Conservation (phyloP, 2,797 vertebrate species). For the Psittacula echo region DNA sequence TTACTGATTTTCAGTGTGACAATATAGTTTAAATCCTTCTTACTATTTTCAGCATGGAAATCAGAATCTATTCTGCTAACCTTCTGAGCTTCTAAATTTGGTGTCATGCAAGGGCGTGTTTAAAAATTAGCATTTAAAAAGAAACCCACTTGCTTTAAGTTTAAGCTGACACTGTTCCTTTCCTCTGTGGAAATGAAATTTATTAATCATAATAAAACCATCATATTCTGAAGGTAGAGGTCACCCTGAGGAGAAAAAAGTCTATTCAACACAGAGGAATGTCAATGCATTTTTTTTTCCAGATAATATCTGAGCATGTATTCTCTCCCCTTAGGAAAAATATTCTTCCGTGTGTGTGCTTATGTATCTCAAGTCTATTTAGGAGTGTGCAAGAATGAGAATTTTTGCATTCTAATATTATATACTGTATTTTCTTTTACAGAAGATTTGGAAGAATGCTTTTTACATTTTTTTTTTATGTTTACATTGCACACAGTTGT, state of each 20-base stretch:
- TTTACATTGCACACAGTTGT: not conserved
- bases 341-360: constrained; percentile 12
- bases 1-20: constrained; percentile 2
- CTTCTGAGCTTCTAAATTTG: constrained; percentile 74
- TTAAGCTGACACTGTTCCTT: constrained; percentile 81
- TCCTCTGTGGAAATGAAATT: constrained; percentile 83
- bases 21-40: constrained; percentile 18
- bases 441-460: not conserved
- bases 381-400: not conserved
- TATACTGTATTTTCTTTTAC: not conserved
- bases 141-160: constrained; percentile 78
- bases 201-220: constrained; percentile 85
- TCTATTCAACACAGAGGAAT: constrained; percentile 61
- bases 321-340: constrained; percentile 42
- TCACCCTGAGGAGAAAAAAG: constrained; percentile 72
- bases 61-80: constrained; percentile 71
- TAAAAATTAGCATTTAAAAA: constrained; percentile 83
- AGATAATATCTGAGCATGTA: constrained; percentile 26
- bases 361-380: constrained; percentile 10
- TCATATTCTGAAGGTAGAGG: constrained; percentile 80
- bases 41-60: constrained; percentile 45
- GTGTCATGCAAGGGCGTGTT: constrained; percentile 78
- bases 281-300: constrained; percentile 41
- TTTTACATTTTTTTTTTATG: not conserved
- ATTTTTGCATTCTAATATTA: not conserved